phyloP scores from a whole-genome alignment of 2,113 vertebrate genomes.

The Ammodytes marinus region DNA sequence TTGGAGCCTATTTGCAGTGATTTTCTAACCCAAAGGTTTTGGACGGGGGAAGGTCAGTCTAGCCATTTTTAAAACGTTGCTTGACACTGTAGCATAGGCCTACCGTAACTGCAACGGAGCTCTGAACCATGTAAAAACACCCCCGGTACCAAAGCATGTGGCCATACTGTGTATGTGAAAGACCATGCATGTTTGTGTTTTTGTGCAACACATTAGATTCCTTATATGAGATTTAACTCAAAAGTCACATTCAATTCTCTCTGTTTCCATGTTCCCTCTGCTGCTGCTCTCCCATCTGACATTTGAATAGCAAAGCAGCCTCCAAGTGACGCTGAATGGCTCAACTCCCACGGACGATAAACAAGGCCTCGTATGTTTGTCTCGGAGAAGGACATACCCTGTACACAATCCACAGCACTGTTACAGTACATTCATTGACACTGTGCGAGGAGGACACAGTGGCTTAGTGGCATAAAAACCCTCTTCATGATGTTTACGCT shows the following conservation, averaged over 20 bases:
- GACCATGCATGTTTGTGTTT: neutral
- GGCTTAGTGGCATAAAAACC: constrained; percentile 27
- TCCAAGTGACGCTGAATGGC: constrained; percentile 60
- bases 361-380: constrained; percentile 71
- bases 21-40: neutral
- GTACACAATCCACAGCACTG: constrained; percentile 53
- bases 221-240: neutral
- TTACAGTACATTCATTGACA: constrained; percentile 66
- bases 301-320: constrained; percentile 84
- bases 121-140: neutral
- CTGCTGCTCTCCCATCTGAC: constrained; percentile 35
- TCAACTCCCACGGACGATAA: constrained; percentile 70
- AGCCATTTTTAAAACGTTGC: neutral
- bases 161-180: neutral
- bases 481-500: constrained; percentile 29
- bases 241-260: neutral
- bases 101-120: neutral
- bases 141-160: neutral
- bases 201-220: constrained; percentile 6
- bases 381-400: constrained; percentile 29
- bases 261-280: constrained; percentile 20
- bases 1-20: neutral
- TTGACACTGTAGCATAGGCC: neutral
- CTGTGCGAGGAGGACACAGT: constrained; percentile 1
- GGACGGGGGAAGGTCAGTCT: neutral